These are phyloP conservation scores for Polyploca ridens DNA, from an alignment of 2,888 invertebrate species.

Conservation along the genomic window DNA sequence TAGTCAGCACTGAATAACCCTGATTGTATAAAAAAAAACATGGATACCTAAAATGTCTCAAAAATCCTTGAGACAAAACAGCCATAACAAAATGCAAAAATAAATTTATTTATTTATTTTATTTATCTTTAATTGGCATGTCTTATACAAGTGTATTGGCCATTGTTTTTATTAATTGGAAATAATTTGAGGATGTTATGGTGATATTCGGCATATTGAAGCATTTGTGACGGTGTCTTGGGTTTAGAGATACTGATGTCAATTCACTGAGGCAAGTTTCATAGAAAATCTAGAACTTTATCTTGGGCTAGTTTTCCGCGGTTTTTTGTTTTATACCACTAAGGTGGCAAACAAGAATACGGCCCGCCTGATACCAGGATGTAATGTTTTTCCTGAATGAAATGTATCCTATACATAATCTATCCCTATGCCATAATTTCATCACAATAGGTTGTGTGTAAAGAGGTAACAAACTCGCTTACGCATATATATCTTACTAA, in stretches of 20 bases:
- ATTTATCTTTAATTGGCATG: neutral
- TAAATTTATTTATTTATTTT: neutral
- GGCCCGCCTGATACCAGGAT: too few species aligned
- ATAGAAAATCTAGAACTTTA: too few species aligned
- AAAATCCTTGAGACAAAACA: conserved; percentile 9
- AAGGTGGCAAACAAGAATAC: too few species aligned
- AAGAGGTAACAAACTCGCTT: too few species aligned
- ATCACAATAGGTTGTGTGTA: too few species aligned
- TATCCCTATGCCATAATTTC: too few species aligned
- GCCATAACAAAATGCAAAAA: conserved; percentile 3
- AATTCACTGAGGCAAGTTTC: neutral
- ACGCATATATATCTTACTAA: too few species aligned
- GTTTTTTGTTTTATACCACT: too few species aligned
- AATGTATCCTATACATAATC: too few species aligned
- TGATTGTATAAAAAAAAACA: conserved; percentile 2
- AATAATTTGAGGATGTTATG: conserved; percentile 8
- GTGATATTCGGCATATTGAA: neutral
- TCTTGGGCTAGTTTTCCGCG: too few species aligned
- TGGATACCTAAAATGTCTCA: neutral
- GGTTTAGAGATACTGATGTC: neutral
- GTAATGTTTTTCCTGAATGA: too few species aligned
- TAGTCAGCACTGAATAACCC: too few species aligned
- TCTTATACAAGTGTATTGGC: neutral
- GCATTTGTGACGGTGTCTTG: neutral
- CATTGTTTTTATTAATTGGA: conserved; percentile 9